phyloP scores from a whole-genome alignment of 1,140 invertebrate species.

The Plodia interpunctella region DNA sequence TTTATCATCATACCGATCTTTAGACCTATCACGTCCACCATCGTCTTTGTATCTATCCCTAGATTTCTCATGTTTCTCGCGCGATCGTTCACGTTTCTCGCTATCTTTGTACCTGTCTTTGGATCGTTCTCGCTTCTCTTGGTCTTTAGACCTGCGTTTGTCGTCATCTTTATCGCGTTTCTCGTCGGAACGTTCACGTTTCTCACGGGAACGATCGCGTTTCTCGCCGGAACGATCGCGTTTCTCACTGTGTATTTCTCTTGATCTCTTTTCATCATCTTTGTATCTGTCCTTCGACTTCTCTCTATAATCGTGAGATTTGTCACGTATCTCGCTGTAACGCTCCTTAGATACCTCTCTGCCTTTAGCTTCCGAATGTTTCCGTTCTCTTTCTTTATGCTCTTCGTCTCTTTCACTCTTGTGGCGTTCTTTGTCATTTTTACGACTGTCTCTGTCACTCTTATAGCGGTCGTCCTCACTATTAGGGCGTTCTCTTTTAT shows the following conservation, averaged over 20 bases:
- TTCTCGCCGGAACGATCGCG: background rate
- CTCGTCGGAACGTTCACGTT: background rate
- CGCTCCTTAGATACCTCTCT: background rate
- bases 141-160: background rate
- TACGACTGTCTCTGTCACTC: slow-evolving; percentile 5
- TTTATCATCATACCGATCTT: background rate
- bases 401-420: background rate
- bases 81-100: background rate
- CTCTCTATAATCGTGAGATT: background rate
- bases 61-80: background rate
- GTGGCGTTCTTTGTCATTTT: slow-evolving; percentile 12
- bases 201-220: slow-evolving; percentile 1
- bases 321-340: background rate
- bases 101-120: background rate
- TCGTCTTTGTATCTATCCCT: background rate
- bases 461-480: background rate
- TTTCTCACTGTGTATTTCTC: background rate
- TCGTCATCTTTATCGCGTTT: slow-evolving; percentile 1
- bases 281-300: background rate
- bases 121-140: background rate
- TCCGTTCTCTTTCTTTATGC: background rate
- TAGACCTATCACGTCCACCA: slow-evolving; percentile 12
- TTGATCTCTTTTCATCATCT: background rate
- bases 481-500: slow-evolving; percentile 15
- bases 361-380: background rate